Percentiles rank a stretch among this genome's conserved stretches.
Evolutionary conservation across 2,797 vertebrate genomes (phyloP).

Genomic region (Clamator glandarius): DNA sequence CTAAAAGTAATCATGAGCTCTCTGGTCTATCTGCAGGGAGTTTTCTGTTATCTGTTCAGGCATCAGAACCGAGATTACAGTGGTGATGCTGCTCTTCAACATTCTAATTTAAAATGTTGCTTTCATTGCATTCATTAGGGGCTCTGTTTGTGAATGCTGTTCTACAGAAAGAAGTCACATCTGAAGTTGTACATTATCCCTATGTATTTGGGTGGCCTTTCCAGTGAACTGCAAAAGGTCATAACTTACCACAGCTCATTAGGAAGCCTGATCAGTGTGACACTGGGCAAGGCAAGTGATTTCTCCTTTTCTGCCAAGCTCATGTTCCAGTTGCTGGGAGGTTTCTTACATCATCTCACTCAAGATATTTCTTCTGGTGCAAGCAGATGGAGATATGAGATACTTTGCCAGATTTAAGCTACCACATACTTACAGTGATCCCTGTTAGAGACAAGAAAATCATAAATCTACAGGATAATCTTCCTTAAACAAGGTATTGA

Average conservation of each 20-base stretch:
- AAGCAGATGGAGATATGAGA: not conserved
- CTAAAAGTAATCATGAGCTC: not conserved
- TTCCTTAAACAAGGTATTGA: not conserved
- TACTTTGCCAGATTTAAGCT: not conserved
- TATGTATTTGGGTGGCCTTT: not conserved
- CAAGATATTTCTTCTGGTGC: not conserved
- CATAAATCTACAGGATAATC: not conserved
- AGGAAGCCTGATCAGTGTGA: not conserved
- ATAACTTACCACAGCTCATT: not conserved
- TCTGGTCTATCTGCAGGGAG: not conserved
- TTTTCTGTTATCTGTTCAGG: constrained; percentile 9
- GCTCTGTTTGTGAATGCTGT: not conserved
- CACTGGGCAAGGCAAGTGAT: not conserved
- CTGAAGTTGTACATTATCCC: not conserved
- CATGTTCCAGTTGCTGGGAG: constrained; percentile 1
- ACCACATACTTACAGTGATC: not conserved
- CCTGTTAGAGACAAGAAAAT: not conserved
- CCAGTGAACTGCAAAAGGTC: not conserved
- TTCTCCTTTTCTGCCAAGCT: constrained; percentile 28
- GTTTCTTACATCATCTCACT: not conserved
- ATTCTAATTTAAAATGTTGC: not conserved
- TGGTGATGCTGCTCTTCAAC: not conserved
- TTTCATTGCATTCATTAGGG: not conserved
- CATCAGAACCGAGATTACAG: not conserved
- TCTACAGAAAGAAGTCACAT: not conserved